Evolutionary conservation across 2,888 invertebrate genomes (phyloP).

Genomic region (Caenorhabditis drosophilae): DNA sequence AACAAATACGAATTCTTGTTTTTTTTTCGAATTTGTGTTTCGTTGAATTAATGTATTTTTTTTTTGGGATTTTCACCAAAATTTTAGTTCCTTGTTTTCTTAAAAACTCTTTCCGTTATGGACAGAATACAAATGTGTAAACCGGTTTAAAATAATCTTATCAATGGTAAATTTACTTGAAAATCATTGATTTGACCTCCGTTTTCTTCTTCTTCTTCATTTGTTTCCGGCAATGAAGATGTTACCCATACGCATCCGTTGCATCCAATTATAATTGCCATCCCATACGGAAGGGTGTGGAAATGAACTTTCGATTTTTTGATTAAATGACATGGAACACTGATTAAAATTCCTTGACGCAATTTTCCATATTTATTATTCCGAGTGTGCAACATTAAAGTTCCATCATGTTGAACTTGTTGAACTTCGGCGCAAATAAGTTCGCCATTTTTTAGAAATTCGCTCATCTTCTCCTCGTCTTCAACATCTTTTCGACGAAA

Average conservation of each 20-base stretch:
- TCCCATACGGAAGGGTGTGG: conserved; percentile 88
- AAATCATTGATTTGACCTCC: too few relatives aligned
- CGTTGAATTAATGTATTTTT: too few relatives aligned
- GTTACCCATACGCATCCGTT: conserved; percentile 84
- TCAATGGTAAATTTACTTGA: too few relatives aligned
- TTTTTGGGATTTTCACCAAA: too few relatives aligned
- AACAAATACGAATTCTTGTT: too few relatives aligned
- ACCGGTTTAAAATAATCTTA: too few relatives aligned
- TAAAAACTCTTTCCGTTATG: too few relatives aligned
- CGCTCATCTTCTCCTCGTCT: conserved; percentile 96
- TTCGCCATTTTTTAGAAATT: conserved; percentile 91
- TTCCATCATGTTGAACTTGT: conserved; percentile 82
- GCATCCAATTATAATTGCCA: conserved; percentile 89
- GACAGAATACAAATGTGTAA: too few relatives aligned
- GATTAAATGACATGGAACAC: conserved; percentile 84
- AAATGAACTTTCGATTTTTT: conserved; percentile 93
- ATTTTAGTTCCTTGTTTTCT: too few relatives aligned
- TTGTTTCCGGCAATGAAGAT: conserved; percentile 71
- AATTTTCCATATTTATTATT: conserved; percentile 96
- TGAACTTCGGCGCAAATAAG: conserved; percentile 80
- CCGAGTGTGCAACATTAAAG: conserved; percentile 89
- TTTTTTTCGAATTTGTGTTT: too few relatives aligned
- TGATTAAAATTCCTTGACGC: conserved; percentile 66
- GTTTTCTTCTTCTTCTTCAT: conserved; percentile 76
- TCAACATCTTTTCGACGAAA: conserved; percentile 71